Base-by-base conservation (phyloP, 2,113 vertebrate genomes). In the Campylomormyrus numenius region DNA sequence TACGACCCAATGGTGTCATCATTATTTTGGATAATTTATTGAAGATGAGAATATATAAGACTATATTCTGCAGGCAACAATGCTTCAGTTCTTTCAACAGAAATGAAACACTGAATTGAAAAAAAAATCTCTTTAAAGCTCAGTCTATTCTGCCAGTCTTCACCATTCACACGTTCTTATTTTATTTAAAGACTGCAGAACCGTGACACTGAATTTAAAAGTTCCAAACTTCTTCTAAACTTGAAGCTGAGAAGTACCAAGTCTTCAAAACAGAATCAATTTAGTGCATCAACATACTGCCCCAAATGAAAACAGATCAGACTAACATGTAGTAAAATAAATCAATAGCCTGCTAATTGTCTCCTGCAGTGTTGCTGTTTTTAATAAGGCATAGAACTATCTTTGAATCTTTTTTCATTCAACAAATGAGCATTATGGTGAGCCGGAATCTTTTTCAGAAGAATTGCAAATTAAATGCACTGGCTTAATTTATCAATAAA, bases 21-120 rank as follows among this genome's bases (percentile, higher is more conserved):
- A 58, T 90, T 86, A 62, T 85, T 85, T 89, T 45, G 62, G 45
- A 27, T 27, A 85, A 89, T 89, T 66, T 86, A 85, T 66, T 83
- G 45, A 52, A 89, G 89, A 66, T 85, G 19, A 89, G 50, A 62
- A 45, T 35, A 45, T 85, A 39, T 85, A 62, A 27, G 45, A 52
- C 39, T n/a, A 15, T 85, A 62, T 27, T 80, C 52, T 58, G 83
- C 74, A 62, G 83, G 53, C 83, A 89, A 66, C 53, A 53, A 58
- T 85, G 89, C 5, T 85, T 85, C 52, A 27, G 53, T 85, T 53
- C 46, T 89, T 89, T 62, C 19, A 89, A 89, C 39, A 85, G 39
- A 89, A 89, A 52, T 42, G 24, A 89, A 56, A 85, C 85, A 85
- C 84, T 66, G 53, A 85, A 85, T 62, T 27, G 17, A 89, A 74